phyloP scores from a whole-genome alignment of 2,113 vertebrate genomes.

The Aleadryas rufinucha region DNA sequence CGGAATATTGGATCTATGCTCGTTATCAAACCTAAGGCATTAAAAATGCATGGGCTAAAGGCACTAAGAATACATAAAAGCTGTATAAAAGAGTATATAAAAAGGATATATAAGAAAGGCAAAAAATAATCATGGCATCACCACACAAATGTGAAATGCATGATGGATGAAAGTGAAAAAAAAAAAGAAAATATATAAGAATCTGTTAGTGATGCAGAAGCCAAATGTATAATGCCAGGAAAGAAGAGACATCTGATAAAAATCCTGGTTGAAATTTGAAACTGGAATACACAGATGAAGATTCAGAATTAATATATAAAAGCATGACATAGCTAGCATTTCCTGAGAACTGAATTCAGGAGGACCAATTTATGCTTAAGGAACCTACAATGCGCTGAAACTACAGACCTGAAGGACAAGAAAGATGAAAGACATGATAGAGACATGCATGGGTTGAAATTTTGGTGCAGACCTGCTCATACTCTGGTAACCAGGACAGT shows the following conservation, averaged over 20 bases:
- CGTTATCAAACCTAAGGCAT: too few species aligned
- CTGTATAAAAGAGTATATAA: too few species aligned
- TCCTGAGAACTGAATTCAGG: neutral
- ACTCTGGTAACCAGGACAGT: neutral
- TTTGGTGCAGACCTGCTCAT: neutral
- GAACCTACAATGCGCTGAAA: neutral
- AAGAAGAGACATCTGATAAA: neutral
- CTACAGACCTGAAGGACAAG: neutral
- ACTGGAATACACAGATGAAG: neutral
- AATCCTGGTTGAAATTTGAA: neutral
- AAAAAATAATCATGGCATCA: too few species aligned
- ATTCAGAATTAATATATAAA: neutral
- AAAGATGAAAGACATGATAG: neutral
- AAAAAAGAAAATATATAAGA: neutral
- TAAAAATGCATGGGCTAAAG: too few species aligned
- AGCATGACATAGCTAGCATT: neutral
- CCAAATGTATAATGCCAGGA: neutral
- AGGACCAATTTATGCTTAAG: neutral
- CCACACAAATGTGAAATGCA: neutral
- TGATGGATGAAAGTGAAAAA: neutral
- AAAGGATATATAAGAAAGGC: too few species aligned
- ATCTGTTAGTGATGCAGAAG: neutral
- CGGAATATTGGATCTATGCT: too few species aligned
- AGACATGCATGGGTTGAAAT: neutral
- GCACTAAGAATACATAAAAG: too few species aligned